Evolutionary conservation across 2,113 vertebrate genomes (phyloP), one percentile per base, ranked within the genome.

Genomic region (human (Homo sapiens)): DNA sequence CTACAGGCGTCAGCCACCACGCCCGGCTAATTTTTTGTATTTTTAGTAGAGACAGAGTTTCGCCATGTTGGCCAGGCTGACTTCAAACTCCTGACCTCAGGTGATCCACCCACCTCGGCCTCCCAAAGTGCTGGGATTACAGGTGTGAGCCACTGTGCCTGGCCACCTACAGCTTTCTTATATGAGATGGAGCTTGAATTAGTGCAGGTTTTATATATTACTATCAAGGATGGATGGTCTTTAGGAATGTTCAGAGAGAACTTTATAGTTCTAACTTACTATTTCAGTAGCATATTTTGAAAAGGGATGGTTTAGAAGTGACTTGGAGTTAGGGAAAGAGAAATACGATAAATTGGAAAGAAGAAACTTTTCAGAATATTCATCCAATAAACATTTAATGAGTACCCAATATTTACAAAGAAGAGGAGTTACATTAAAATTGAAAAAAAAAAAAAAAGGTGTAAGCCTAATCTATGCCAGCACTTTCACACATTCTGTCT

Each of bases 361-460:
- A 72, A 90, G 90, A 75, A 92, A 81, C 40, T 66, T 30, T 93
- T 92, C 32, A 90, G 45, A 82, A 48, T 92, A 89, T 78, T 95
- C 20, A 86, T 93, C 13, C 17, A 81, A 9, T 73, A 35, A 50
- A 66, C 52, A 59, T 61, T 91, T 82, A 87, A 55, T 93, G 38
- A 83, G 61, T 86, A 17, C n/a, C 64, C 89, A 45, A 81, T 93
- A 83, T 91, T 96, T 79, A 78, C 13, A 96, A 96, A 87, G 52
- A 90, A 79, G 90, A 93, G 13, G 8, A 30, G 11, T 84, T 88
- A 59, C 40, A 50, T 95, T 95, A 80, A 87, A 87, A 80, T 75
- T 68, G 50, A 6, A 55, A 61, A 61, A 2, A 82, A 61, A 61
- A 2, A 82, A 68, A 88, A 45, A 89, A 72, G 50, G 35, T 82